A percentile compares a stretch with the other conserved stretches of the same genome.
Conservation (phyloP, 2,113 vertebrate genomes). For the Lampris megalopsis region DNA sequence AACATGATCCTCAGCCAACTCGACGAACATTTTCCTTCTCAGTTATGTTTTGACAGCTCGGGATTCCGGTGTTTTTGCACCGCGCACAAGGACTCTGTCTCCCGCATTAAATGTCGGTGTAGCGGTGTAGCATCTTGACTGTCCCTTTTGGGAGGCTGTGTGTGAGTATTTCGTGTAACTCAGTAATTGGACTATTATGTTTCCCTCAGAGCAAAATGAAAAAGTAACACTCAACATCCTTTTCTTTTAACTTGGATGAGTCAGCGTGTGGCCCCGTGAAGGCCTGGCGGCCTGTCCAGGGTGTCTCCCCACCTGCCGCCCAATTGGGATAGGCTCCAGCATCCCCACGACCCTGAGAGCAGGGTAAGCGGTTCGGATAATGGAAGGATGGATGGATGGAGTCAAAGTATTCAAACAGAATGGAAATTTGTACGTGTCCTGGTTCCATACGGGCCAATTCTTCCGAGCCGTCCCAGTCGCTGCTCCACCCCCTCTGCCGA, state of each 20-base stretch:
- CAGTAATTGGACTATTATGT: conserved; percentile 18
- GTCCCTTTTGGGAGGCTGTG: not conserved
- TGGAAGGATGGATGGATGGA: too few species aligned
- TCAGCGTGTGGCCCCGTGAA: not conserved
- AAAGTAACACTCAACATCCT: not conserved
- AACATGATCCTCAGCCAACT: not conserved
- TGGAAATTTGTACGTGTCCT: too few species aligned
- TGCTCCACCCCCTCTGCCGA: too few species aligned
- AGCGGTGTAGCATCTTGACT: conserved; percentile 6
- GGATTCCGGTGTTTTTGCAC: conserved; percentile 5
- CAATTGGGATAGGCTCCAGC: too few species aligned
- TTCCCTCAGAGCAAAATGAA: not conserved
- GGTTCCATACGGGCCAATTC: too few species aligned
- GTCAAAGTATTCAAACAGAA: too few species aligned
- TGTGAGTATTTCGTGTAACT: conserved; percentile 9
- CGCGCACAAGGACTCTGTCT: not conserved
- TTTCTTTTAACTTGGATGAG: not conserved
- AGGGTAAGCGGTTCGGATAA: too few species aligned
- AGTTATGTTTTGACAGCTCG: conserved; percentile 5
- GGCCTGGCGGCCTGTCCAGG: too few species aligned
- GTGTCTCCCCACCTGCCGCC: too few species aligned
- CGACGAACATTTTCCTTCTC: conserved; percentile 1
- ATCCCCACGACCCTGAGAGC: too few species aligned
- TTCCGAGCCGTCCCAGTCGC: too few species aligned
- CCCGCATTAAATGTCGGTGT: conserved; percentile 1